Percentiles rank a stretch among this genome's conserved stretches.
These are phyloP conservation scores for Platerodrilus igneus DNA, from an alignment of 2,888 invertebrate species.

Conservation along the genomic window DNA sequence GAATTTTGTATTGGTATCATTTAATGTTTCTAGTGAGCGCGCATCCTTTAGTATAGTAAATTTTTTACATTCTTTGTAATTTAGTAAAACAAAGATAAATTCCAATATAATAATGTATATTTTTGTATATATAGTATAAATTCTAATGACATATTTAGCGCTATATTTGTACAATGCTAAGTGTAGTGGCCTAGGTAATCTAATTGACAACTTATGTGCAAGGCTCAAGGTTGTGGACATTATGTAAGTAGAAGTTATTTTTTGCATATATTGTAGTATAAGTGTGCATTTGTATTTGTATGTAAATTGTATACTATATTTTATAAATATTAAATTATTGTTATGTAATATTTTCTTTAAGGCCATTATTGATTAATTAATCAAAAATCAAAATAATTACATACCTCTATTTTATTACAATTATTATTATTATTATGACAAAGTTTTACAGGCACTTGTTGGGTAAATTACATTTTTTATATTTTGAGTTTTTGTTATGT, in stretches of 20 bases:
- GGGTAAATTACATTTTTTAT: constrained; percentile 18
- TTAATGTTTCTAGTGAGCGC: constrained; percentile 33
- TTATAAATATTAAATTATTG: constrained; percentile 48
- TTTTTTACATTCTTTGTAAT: constrained; percentile 34
- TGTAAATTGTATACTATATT: constrained; percentile 47
- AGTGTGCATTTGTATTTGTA: constrained; percentile 34
- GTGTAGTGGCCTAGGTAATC: constrained; percentile 46
- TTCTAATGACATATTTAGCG: constrained; percentile 38
- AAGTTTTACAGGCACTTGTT: constrained; percentile 19
- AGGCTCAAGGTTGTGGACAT: constrained; percentile 40
- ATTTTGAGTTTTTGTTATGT: too few species aligned
- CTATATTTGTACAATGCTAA: constrained; percentile 49
- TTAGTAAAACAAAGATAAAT: constrained; percentile 37
- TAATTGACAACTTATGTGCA: constrained; percentile 32
- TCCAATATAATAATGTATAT: constrained; percentile 47
- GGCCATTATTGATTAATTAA: constrained; percentile 34
- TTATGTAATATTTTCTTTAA: constrained; percentile 36
- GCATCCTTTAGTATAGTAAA: constrained; percentile 43
- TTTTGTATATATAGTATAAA: constrained; percentile 47
- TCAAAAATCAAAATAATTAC: constrained; percentile 36
- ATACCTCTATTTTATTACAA: constrained; percentile 34
- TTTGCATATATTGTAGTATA: constrained; percentile 44
- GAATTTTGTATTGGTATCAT: constrained; percentile 20
- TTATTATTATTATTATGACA: constrained; percentile 1
- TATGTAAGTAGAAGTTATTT: constrained; percentile 40